Evolutionary conservation across 2,113 vertebrate genomes (phyloP).

Genomic region (Cynopterus brachyotis): DNA sequence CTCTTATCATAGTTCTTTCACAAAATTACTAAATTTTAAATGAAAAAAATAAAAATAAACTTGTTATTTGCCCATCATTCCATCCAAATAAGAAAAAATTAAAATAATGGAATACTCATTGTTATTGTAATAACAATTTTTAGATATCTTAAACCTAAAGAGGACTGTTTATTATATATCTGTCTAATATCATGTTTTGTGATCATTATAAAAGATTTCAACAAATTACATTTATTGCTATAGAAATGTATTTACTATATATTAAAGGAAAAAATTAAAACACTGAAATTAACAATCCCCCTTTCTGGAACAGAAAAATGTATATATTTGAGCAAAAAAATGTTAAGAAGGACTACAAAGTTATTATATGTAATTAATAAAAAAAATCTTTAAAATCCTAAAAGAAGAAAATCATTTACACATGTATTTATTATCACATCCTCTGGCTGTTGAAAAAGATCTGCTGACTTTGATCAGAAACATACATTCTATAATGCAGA

Average conservation of each 20-base stretch:
- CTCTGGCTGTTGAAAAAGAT: neutral
- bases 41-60: neutral
- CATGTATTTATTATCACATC: neutral
- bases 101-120: neutral
- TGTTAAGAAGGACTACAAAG: neutral
- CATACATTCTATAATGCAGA: neutral
- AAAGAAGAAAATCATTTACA: neutral
- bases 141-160: neutral
- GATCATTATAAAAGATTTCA: neutral
- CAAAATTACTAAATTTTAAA: neutral
- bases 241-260: neutral
- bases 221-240: neutral
- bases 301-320: neutral
- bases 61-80: neutral
- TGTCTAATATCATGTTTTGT: neutral
- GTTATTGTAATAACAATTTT: neutral
- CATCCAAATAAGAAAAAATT: conserved; percentile 21
- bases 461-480: neutral
- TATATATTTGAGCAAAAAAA: neutral
- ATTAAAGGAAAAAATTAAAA: neutral
- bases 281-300: neutral
- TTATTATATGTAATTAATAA: conserved; percentile 5
- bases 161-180: neutral
- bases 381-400: neutral
- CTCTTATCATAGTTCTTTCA: neutral